Base-by-base conservation (phyloP, 2,113 vertebrate genomes). In the Panthera uncia region DNA sequence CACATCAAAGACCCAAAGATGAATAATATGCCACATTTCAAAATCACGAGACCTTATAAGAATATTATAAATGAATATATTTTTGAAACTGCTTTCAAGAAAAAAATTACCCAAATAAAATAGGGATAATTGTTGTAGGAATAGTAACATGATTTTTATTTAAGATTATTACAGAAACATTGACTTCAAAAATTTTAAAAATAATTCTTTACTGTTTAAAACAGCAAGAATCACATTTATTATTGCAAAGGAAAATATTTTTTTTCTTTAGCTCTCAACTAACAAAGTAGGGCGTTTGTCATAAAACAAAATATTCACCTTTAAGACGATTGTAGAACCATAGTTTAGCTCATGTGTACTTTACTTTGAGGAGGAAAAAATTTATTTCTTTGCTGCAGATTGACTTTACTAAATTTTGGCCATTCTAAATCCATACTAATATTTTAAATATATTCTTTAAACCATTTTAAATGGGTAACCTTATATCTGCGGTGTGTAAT, bases 1-100 rank as follows among this genome's bases (percentile, higher is more conserved):
- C 97, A 99, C 98, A 99, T 99, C 99, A 99, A 99, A 99, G 98
- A 97, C 98, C 95, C 95, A 65, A 2, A 91, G 96, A 97, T 99
- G 99, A 99, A 99, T 98, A 99, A 99, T 98, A 98, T 98, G 97
- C 96, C 94, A 98, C 98, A 97, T 98, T 98, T 99, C 97, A 98
- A 98, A 99, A 98, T 91, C 97, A 97, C 89, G 95, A 97, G 91
- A 97, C 63, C 90, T 97, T 97, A 91, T 97, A 98, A 95, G 95
- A 98, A 98, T 98, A 98, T 98, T 98, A 98, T 88, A 98, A 98
- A 96, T 95, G 78, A 92, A 97, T 91, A 63, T 89, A 96, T 97
- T 95, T 97, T 86, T 96, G 96, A 97, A 96, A 95, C 5, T 1
- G 33, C 93, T 98, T 98, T 97, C 38, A 78, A 27, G 41, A 95